Evolutionary conservation across 2,113 vertebrate species (phyloP).

Genomic region (Oriolus oriolus): DNA sequence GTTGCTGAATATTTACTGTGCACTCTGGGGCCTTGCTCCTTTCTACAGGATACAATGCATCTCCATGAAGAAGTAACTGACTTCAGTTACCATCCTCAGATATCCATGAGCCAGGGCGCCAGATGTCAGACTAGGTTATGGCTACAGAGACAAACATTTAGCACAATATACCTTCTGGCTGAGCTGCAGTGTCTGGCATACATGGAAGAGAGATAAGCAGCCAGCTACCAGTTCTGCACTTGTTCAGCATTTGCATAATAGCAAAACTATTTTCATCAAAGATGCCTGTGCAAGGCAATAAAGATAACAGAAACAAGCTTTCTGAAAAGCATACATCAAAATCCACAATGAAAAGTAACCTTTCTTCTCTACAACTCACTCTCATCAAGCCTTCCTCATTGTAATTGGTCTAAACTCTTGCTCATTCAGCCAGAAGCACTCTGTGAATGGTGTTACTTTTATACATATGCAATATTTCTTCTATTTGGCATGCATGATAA

Average conservation of each 20-base stretch:
- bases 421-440: not conserved
- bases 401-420: not conserved
- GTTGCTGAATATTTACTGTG: not conserved
- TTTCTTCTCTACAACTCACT: not conserved
- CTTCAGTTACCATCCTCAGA: not conserved
- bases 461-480: not conserved
- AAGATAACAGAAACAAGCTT: not conserved
- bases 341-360: not conserved
- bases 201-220: not conserved
- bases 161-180: not conserved
- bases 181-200: not conserved
- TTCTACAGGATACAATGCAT: not conserved
- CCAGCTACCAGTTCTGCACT: not conserved
- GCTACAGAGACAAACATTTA: not conserved
- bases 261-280: not conserved
- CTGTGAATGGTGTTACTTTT: not conserved
- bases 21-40: not conserved
- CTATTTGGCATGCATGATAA: not conserved
- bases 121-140: not conserved
- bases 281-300: not conserved
- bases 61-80: not conserved
- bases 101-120: rapidly evolving
- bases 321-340: not conserved
- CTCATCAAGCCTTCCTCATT: not conserved
- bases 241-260: not conserved